Conservation (phyloP, 2,113 vertebrate genomes). For the Alouatta palliata region DNA sequence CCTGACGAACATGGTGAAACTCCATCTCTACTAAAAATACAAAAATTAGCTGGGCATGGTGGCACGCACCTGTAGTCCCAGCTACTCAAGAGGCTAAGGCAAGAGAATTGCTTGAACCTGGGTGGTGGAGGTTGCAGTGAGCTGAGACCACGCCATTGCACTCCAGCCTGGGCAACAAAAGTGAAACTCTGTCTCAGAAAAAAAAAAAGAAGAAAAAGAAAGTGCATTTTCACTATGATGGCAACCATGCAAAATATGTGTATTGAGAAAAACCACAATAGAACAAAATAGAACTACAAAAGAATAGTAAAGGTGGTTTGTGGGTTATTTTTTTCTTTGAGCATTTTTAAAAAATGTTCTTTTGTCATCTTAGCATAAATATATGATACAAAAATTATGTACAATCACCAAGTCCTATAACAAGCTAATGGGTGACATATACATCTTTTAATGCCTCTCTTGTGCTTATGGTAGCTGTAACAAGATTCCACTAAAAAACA, state of each 20-base stretch:
- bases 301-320: not conserved
- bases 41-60: too few relatives aligned
- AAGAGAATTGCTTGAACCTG: too few relatives aligned
- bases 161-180: too few relatives aligned
- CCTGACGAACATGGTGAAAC: too few relatives aligned
- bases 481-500: not conserved
- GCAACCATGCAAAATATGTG: not conserved
- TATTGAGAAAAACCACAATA: not conserved
- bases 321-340: not conserved
- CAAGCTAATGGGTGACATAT: not conserved
- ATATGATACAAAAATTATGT: not conserved
- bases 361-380: not conserved
- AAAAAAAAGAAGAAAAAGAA: not conserved
- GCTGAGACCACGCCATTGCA: too few relatives aligned
- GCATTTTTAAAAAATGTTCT: not conserved
- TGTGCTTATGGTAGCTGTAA: not conserved
- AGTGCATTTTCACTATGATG: not conserved
- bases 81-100: too few relatives aligned
- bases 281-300: not conserved
- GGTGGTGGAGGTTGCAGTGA: too few relatives aligned
- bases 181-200: not conserved
- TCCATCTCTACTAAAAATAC: too few relatives aligned
- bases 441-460: not conserved
- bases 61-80: too few relatives aligned
- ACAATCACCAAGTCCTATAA: not conserved